Conservation (phyloP, 2,113 vertebrate species). For the Triplophysa dalaica region DNA sequence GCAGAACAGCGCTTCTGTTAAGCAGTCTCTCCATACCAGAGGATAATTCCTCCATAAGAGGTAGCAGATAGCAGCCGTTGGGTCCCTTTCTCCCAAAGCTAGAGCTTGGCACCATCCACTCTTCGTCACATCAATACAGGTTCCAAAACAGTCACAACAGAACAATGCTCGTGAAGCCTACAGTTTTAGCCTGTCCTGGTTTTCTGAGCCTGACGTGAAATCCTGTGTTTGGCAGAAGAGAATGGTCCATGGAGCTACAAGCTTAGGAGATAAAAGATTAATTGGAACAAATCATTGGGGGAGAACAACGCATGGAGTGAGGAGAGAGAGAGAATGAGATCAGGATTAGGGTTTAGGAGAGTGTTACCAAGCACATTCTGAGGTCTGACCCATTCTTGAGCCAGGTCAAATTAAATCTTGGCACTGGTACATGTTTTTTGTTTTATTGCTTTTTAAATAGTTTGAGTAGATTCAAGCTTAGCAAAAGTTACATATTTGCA, state of each 20-base stretch:
- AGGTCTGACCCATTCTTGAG: slow-evolving; percentile 61
- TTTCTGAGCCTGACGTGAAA: slow-evolving; percentile 60
- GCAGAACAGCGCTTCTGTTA: slow-evolving; percentile 37
- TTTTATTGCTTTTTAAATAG: slow-evolving; percentile 38
- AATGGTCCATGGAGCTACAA: slow-evolving; percentile 53
- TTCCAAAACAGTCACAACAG: slow-evolving; percentile 56
- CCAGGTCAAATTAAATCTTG: slow-evolving; percentile 63
- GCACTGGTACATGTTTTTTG: slow-evolving; percentile 52
- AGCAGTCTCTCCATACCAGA: slow-evolving; percentile 47
- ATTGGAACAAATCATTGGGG: slow-evolving; percentile 69
- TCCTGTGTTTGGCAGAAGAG: slow-evolving; percentile 57
- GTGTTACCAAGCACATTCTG: slow-evolving; percentile 59
- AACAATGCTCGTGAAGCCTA: slow-evolving; percentile 48
- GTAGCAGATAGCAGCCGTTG: slow-evolving; percentile 52
- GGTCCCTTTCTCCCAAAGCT: slow-evolving; percentile 49
- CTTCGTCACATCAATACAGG: slow-evolving; percentile 49
- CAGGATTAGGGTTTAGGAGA: slow-evolving; percentile 61
- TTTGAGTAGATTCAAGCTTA: slow-evolving; percentile 37
- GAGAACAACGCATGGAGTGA: slow-evolving; percentile 32
- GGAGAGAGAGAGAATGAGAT: slow-evolving; percentile 54
- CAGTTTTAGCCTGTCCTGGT: slow-evolving; percentile 48
- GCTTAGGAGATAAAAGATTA: slow-evolving; percentile 70
- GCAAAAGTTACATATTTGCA: slow-evolving; percentile 41
- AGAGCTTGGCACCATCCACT: slow-evolving; percentile 54
- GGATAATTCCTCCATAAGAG: slow-evolving; percentile 64